phyloP scores from a whole-genome alignment of 2,797 vertebrate genomes.

The Psittacula derbiana region DNA sequence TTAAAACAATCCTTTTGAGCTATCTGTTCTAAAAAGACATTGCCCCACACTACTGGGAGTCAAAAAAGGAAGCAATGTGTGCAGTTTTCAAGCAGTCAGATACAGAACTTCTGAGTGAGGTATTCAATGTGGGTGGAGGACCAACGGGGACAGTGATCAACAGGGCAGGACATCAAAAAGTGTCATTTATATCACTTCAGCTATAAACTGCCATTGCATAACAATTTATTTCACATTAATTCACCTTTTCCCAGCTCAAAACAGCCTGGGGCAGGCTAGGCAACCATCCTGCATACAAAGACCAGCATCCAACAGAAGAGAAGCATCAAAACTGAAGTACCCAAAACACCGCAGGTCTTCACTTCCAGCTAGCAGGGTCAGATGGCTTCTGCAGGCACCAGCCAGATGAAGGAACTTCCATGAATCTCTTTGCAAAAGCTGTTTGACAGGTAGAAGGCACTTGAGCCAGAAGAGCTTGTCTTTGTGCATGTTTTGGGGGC shows the following conservation, averaged over 20 bases:
- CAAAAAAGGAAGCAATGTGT: rapidly evolving
- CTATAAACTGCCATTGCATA: neutral
- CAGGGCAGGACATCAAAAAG: neutral
- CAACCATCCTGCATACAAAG: neutral
- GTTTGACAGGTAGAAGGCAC: neutral
- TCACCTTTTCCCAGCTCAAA: neutral
- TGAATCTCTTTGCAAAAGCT: neutral
- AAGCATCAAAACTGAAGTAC: rapidly evolving
- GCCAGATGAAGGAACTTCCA: neutral
- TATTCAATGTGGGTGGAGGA: neutral
- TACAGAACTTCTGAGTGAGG: neutral
- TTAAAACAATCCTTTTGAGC: neutral
- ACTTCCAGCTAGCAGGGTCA: neutral
- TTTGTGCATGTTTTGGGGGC: neutral
- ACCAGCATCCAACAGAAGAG: neutral
- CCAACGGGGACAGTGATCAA: neutral
- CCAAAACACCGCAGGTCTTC: neutral
- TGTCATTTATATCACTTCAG: neutral
- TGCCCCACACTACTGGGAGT: neutral
- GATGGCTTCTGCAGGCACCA: neutral
- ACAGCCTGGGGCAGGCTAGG: neutral
- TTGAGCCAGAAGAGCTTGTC: neutral
- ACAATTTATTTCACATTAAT: neutral
- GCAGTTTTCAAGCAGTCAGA: neutral
- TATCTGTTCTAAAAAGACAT: neutral